Conservation (phyloP, 2,113 vertebrate genomes). For the Cololabis saira region DNA sequence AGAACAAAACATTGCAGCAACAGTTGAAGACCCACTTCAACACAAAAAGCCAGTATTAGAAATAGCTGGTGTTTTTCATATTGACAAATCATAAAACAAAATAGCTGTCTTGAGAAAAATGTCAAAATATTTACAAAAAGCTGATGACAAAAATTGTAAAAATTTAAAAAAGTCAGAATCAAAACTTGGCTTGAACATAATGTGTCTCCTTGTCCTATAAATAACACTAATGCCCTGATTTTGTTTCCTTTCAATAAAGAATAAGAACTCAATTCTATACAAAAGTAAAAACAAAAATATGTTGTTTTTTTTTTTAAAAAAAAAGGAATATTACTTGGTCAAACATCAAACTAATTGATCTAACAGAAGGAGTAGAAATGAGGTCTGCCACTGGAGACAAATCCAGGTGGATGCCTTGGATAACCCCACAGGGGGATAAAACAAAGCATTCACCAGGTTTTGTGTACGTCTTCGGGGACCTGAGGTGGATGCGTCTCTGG, state of each 20-base stretch:
- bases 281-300: slow-evolving; percentile 55
- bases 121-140: slow-evolving; percentile 70
- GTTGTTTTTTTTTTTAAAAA: no score
- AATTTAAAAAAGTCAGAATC: slow-evolving; percentile 39
- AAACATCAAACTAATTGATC: slow-evolving; percentile 64
- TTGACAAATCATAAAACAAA: slow-evolving; percentile 46
- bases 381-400: slow-evolving; percentile 88
- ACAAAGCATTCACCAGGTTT: slow-evolving; percentile 78
- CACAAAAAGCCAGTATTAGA: slow-evolving; percentile 51
- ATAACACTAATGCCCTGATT: slow-evolving; percentile 81
- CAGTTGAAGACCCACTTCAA: slow-evolving; percentile 44
- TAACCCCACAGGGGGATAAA: slow-evolving; percentile 48
- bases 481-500: slow-evolving; percentile 69
- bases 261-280: slow-evolving; percentile 65
- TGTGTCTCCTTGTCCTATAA: slow-evolving; percentile 74
- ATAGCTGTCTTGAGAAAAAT: slow-evolving; percentile 61
- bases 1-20: slow-evolving; percentile 44
- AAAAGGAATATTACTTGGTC: slow-evolving; percentile 52
- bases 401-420: slow-evolving; percentile 70
- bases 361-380: slow-evolving; percentile 54
- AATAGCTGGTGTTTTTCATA: slow-evolving; percentile 65
- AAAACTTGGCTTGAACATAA: slow-evolving; percentile 54
- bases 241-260: slow-evolving; percentile 59
- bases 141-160: slow-evolving; percentile 47
- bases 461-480: slow-evolving; percentile 76